Percentiles rank a stretch among this genome's conserved stretches.
phyloP scores from a whole-genome alignment of 2,797 vertebrate species.

The Buceros bicornis region DNA sequence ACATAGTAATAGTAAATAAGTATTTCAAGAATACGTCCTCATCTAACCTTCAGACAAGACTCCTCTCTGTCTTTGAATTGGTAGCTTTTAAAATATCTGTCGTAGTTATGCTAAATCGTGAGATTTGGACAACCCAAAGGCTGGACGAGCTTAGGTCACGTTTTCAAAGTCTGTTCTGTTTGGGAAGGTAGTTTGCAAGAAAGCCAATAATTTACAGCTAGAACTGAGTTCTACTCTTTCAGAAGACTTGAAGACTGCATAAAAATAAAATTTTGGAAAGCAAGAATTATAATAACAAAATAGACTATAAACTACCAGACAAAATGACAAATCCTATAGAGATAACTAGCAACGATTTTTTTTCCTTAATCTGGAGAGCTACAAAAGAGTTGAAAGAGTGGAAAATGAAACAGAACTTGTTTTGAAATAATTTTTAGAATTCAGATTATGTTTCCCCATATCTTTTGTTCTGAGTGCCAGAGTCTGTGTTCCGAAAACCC shows the following conservation, averaged over 20 bases:
- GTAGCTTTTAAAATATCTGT: neutral
- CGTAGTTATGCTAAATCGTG: neutral
- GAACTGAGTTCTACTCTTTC: neutral
- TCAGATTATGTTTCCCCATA: neutral
- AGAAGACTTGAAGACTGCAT: neutral
- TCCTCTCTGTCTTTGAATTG: neutral
- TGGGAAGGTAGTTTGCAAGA: neutral
- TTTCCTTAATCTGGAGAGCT: neutral
- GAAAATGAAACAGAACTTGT: neutral
- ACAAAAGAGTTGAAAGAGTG: neutral
- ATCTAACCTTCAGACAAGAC: neutral
- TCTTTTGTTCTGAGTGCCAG: conserved; percentile 19
- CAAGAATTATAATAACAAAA: neutral
- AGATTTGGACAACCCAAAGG: neutral
- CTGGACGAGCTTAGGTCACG: neutral
- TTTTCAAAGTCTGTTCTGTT: neutral
- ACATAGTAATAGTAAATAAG: neutral
- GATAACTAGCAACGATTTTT: neutral
- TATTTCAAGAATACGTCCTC: neutral
- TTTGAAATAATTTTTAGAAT: conserved; percentile 3
- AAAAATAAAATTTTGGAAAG: neutral
- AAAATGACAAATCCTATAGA: neutral
- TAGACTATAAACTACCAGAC: neutral
- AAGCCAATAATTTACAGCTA: neutral
- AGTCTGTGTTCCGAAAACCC: neutral